phyloP scores from a whole-genome alignment of 2,888 invertebrate species.

The Ormyrus thymus region DNA sequence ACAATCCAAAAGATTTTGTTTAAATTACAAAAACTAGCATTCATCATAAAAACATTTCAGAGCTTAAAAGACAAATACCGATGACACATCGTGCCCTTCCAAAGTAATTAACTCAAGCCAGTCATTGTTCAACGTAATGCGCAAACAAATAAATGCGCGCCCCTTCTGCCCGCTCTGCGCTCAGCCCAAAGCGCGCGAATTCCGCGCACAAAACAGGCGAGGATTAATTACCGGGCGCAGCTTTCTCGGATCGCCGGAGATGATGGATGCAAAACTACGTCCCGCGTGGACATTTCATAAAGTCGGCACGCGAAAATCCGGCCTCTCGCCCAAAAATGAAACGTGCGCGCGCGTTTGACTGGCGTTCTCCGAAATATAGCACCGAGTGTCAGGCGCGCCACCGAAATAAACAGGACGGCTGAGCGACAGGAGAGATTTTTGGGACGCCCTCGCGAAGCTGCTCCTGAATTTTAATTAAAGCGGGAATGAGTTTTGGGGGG shows the following conservation, averaged over 20 bases:
- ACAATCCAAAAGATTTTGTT: too few species aligned
- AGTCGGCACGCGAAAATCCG: conserved; percentile 32
- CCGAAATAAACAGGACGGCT: too few species aligned
- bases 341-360: conserved; percentile 21
- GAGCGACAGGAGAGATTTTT: background rate
- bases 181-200: background rate
- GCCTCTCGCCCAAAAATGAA: conserved; percentile 3
- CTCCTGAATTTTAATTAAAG: too few species aligned
- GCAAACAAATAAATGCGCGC: too few species aligned
- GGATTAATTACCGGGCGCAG: conserved; percentile 50
- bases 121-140: too few species aligned
- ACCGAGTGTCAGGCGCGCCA: background rate
- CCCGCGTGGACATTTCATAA: conserved; percentile 36
- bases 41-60: too few species aligned
- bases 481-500: background rate
- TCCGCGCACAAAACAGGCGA: conserved; percentile 5
- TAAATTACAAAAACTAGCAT: too few species aligned
- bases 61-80: too few species aligned
- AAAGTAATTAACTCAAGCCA: too few species aligned
- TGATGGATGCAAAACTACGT: conserved; percentile 53
- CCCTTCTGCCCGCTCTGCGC: too few species aligned
- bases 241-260: conserved; percentile 47
- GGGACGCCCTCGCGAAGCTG: background rate
- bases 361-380: conserved; percentile 17
- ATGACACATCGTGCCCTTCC: too few species aligned